Conservation (phyloP, 2,113 vertebrate species). For the Myotis yumanensis region DNA sequence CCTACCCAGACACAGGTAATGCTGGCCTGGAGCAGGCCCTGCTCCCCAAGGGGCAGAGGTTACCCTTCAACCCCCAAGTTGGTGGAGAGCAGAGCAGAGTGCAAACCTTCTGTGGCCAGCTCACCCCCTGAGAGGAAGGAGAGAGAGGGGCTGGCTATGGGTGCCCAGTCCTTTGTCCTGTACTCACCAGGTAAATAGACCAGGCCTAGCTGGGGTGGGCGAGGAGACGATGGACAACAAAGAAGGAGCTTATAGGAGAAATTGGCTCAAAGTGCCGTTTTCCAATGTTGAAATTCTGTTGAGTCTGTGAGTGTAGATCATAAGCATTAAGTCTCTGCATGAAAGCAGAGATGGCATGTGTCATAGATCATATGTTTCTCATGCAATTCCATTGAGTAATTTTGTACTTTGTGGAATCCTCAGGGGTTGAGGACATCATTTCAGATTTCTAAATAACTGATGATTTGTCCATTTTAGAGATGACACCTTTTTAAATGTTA, state of each 20-base stretch:
- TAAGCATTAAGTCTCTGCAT: neutral
- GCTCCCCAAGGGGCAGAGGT: neutral
- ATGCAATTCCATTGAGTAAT: neutral
- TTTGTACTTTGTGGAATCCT: neutral
- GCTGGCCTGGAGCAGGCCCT: neutral
- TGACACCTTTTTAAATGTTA: neutral
- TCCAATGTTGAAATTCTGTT: neutral
- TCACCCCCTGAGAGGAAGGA: neutral
- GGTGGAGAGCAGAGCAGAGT: neutral
- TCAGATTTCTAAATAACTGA: neutral
- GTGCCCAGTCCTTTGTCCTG: neutral
- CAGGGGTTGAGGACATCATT: neutral
- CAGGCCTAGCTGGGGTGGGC: neutral
- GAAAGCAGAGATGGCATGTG: neutral
- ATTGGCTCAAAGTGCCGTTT: neutral
- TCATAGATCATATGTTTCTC: neutral
- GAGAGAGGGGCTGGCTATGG: rapidly evolving
- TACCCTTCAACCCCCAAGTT: neutral
- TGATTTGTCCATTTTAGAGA: neutral
- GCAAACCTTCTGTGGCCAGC: neutral
- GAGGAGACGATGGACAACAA: neutral
- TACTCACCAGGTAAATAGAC: neutral
- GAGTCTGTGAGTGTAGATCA: neutral
- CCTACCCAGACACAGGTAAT: neutral
- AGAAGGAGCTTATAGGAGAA: neutral